Evolutionary conservation across 2,797 vertebrate species (phyloP), one percentile per base, ranked within the genome.

Genomic region (Chelon labrosus): DNA sequence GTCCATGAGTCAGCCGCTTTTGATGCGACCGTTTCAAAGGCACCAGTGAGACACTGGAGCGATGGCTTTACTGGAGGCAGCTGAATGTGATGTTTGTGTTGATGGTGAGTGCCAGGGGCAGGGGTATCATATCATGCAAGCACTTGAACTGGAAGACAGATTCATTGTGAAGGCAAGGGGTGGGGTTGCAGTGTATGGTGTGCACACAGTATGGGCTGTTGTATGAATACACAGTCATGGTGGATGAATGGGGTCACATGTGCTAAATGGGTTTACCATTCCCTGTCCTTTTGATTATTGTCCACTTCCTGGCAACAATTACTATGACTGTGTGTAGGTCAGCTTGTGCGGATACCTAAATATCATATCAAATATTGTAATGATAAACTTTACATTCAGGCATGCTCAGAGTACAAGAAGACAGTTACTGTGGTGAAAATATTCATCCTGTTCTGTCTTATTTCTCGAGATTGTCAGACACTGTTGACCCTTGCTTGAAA

Each of bases 51-150:
- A 76, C 62, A 1, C 57, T 68, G 73, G 57, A 20, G 17, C 51
- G 17, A 17, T 41, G 56, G 62, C 47, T 64, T 55, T 13, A 51
- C 67, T 63, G 55, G 70, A 67, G 73, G 27, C 71, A 17, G 70
- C 13, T 82, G 82, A 88, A 88, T 78, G 20, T 78, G 75, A 77
- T 86, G 85, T 85, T 79, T 85, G 79, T 86, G 85, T 69, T 59
- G 65, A 77, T 67, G 66, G 65, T n/a, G 72, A 52, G 53, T 19
- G 73, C 51, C 19, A 17, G n/a, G 50, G n/a, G 1, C n/a, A 20
- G 13, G 46, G 63, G 60, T 68, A 62, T 80, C 65, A 62, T 73
- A 83, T 85, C 70, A 84, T 67, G 71, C 59, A 50, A 65, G 53
- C 66, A 50, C 44, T 70, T 38, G 60, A 61, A 61, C 76, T 81